Evolutionary conservation across 2,113 vertebrate genomes (phyloP).

Genomic region (Phrynocephalus versicolor): DNA sequence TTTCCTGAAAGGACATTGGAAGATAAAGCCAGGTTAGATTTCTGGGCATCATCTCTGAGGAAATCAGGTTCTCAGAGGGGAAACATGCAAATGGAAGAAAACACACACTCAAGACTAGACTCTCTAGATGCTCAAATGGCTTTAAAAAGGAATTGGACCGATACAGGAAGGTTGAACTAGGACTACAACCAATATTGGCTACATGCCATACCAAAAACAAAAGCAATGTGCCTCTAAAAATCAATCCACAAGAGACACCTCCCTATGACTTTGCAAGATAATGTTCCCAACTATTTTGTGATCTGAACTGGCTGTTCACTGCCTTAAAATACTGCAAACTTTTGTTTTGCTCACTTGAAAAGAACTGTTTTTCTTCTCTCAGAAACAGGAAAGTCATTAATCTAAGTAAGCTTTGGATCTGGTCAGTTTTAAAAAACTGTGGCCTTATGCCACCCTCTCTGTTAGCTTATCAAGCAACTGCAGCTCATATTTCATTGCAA

Average conservation of each 20-base stretch:
- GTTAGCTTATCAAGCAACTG: conserved; percentile 3
- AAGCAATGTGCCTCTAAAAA: not conserved
- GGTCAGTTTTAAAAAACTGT: not conserved
- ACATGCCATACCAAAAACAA: not conserved
- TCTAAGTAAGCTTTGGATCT: not conserved
- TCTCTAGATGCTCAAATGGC: no score
- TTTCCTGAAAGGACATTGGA: no score
- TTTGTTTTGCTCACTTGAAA: no score
- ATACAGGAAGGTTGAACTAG: not conserved
- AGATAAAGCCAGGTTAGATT: no score
- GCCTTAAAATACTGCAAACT: not conserved
- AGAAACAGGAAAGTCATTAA: not conserved
- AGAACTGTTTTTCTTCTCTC: no score
- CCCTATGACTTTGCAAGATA: not conserved
- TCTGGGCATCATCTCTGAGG: no score
- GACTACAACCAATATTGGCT: not conserved
- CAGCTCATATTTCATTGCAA: conserved; percentile 12
- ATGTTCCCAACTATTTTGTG: not conserved
- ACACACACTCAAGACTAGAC: no score
- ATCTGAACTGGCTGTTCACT: not conserved
- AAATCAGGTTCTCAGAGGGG: no score
- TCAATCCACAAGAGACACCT: not conserved
- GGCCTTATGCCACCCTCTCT: not conserved
- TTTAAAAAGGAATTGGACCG: not conserved
- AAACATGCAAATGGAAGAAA: no score